These are phyloP conservation scores for Athripsodes cinereus DNA, from an alignment of 2,888 invertebrate species.

Conservation along the genomic window DNA sequence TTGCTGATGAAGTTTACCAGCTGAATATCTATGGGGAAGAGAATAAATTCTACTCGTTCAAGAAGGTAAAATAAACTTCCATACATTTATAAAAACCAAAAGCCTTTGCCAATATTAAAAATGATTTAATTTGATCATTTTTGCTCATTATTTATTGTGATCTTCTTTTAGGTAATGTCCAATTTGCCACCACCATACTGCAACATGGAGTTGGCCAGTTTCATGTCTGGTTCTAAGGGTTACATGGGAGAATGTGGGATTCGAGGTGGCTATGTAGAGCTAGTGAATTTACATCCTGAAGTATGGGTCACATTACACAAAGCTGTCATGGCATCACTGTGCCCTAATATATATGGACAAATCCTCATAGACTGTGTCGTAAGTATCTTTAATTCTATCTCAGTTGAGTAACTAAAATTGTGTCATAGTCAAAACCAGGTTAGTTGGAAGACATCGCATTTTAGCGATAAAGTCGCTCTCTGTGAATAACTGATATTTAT, in stretches of 20 bases:
- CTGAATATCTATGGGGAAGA: constrained; percentile 90
- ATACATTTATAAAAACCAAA: neutral
- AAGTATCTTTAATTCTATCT: constrained; percentile 28
- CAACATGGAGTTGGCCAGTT: constrained; percentile 84
- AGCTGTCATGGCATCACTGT: constrained; percentile 88
- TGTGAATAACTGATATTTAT: no score
- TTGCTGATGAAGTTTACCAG: constrained; percentile 97
- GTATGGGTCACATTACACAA: constrained; percentile 82
- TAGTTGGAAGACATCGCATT: no score
- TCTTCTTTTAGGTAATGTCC: constrained; percentile 60
- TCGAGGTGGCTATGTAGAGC: constrained; percentile 94
- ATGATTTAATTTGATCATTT: neutral
- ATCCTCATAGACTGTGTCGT: constrained; percentile 85
- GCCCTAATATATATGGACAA: constrained; percentile 91
- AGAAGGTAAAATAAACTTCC: constrained; percentile 55
- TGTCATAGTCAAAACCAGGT: no score
- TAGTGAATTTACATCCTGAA: constrained; percentile 76
- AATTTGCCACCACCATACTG: constrained; percentile 87
- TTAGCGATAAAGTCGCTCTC: no score
- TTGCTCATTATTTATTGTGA: neutral
- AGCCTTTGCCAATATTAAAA: no score
- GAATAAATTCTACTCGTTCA: constrained; percentile 89
- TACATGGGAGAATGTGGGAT: constrained; percentile 93
- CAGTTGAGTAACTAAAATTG: neutral
- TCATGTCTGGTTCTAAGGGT: constrained; percentile 95